These are phyloP conservation scores for Zeuzera pyrina DNA, from an alignment of 2,888 invertebrate species.

Conservation along the genomic window DNA sequence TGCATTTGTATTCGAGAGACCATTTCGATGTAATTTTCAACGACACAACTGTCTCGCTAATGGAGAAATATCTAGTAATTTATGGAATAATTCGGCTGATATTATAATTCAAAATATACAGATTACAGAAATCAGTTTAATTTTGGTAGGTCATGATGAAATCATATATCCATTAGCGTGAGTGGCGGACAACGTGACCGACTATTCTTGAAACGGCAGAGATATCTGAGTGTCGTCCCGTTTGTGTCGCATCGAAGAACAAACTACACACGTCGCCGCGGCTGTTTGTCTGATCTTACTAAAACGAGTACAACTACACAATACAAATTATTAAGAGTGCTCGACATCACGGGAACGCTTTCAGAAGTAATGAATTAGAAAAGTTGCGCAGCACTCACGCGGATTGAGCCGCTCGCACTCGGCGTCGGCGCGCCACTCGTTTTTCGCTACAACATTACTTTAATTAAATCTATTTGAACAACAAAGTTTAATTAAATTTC, in stretches of 20 bases:
- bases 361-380: conserved; percentile 74
- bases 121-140: conserved; percentile 32
- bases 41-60: conserved; percentile 49
- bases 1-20: conserved; percentile 58
- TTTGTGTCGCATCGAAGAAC: background rate
- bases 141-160: conserved; percentile 30
- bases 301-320: conserved; percentile 59
- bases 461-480: conserved; percentile 76
- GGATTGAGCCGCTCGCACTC: conserved; percentile 59
- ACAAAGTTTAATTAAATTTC: conserved; percentile 76
- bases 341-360: conserved; percentile 71
- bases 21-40: conserved; percentile 57
- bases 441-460: conserved; percentile 73
- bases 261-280: background rate
- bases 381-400: conserved; percentile 72
- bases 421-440: conserved; percentile 52
- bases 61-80: conserved; percentile 58
- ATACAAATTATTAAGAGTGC: conserved; percentile 73
- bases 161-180: conserved; percentile 36
- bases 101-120: conserved; percentile 27
- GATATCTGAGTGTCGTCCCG: conserved; percentile 27
- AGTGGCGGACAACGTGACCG: conserved; percentile 26
- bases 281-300: conserved; percentile 23
- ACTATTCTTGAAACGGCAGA: conserved; percentile 20
- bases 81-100: conserved; percentile 48